Evolutionary conservation across 2,113 vertebrate genomes (phyloP), one percentile per base, ranked within the genome.

Genomic region (Rattus norvegicus): DNA sequence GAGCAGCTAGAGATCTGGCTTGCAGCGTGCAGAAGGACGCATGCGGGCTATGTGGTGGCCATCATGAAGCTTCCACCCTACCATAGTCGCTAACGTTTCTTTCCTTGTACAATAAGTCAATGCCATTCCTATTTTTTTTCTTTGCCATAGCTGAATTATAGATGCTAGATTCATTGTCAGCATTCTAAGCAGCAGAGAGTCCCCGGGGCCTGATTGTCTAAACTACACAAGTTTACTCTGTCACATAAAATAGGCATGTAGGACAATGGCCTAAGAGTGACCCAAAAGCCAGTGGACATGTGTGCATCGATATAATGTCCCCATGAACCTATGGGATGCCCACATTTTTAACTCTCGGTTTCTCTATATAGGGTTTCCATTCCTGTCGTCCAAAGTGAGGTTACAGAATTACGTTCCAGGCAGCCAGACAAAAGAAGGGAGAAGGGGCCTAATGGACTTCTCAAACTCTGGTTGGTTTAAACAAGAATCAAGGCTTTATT

Each of bases 221-320:
- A 91, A 94, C 80, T 26, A 91, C 11, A 59, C 28, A 80, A 70
- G 5, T 63, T 96, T 93, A 92, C 88, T 80, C 47, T 65, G 69
- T 28, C 90, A 83, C 10, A 84, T 79, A 96, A 95, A 96, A 73
- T 63, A 30, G 17, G 1, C 3, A 33, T 13, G 16, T 33, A 89
- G 84, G 13, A 13, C 54, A 90, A 73, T 77, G 13, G 19, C 59
- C 52, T 73, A 7, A 33, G 33, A 90, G 88, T 92, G 49, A 47
- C 19, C 61, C 87, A 16, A 86, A 91, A 93, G 39, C 30, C 59
- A 76, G 56, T 47, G 9, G 75, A 79, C 76, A 16, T 0, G 13
- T 20, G 33, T 33, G 52, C 39, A 47, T 63, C 39, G 10, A 13
- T n/a, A 28, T 56, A 14, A 6, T 26, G 39, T 59, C n/a, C 28